A percentile compares a stretch with the other conserved stretches of the same genome.
phyloP scores from a whole-genome alignment of 2,888 invertebrate species.

The Apamea crenata region DNA sequence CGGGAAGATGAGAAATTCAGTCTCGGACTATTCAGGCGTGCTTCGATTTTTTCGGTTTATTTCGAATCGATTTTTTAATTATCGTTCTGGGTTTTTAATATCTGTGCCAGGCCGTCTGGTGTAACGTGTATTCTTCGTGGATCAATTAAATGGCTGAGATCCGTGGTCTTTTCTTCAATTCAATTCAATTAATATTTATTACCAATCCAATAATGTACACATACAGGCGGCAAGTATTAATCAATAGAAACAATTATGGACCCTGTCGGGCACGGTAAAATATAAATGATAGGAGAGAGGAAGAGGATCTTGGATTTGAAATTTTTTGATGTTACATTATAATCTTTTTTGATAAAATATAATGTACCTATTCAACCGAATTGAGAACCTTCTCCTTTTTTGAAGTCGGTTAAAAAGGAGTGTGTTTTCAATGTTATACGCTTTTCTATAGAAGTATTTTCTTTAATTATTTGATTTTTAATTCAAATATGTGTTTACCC shows the following conservation, averaged over 20 bases:
- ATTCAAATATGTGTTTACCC: background rate
- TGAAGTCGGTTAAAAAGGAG: background rate
- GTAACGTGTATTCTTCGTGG: conserved; percentile 17
- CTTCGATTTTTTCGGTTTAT: conserved; percentile 64
- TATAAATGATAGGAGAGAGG: too few relatives aligned
- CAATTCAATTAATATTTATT: too few relatives aligned
- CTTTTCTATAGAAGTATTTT: too few relatives aligned
- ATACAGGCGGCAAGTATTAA: too few relatives aligned
- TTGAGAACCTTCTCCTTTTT: too few relatives aligned
- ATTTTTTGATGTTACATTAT: background rate
- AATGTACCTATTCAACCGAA: too few relatives aligned
- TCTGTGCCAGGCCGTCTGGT: conserved; percentile 45
- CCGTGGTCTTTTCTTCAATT: background rate
- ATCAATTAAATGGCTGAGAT: conserved; percentile 18
- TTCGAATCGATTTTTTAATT: conserved; percentile 66
- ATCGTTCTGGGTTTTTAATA: conserved; percentile 64
- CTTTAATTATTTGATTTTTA: background rate
- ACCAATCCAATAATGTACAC: too few relatives aligned
- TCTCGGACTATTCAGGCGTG: conserved; percentile 69
- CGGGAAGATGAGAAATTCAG: conserved; percentile 84
- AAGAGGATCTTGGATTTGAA: too few relatives aligned
- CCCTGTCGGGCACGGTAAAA: too few relatives aligned
- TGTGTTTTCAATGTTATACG: too few relatives aligned
- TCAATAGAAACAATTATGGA: too few relatives aligned
- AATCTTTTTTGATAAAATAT: too few relatives aligned